phyloP scores from a whole-genome alignment of 2,888 invertebrate species.

The Calameuta idolon region DNA sequence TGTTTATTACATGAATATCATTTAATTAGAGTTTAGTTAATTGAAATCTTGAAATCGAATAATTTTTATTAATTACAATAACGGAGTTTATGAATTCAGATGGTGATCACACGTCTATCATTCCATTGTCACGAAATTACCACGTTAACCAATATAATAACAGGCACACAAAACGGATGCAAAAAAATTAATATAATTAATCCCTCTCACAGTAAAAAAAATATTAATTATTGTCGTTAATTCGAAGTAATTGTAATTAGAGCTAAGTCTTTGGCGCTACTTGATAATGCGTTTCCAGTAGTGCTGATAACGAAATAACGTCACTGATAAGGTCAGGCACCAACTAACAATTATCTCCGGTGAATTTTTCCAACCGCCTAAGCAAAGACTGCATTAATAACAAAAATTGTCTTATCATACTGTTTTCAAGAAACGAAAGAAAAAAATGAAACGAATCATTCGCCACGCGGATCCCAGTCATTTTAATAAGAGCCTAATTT shows the following conservation, averaged over 20 bases:
- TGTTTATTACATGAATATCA: neutral
- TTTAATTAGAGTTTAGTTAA: neutral
- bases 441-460: neutral
- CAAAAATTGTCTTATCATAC: neutral
- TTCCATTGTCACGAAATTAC: neutral
- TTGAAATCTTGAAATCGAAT: neutral
- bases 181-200: neutral
- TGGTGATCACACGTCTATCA: neutral
- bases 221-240: neutral
- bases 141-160: neutral
- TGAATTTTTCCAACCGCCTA: neutral
- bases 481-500: neutral
- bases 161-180: neutral
- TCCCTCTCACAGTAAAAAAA: neutral
- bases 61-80: neutral
- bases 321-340: neutral
- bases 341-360: neutral
- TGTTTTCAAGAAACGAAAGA: neutral
- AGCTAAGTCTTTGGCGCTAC: neutral
- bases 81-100: neutral
- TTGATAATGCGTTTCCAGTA: neutral
- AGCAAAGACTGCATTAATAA: neutral
- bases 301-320: neutral
- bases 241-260: slow-evolving; percentile 2
- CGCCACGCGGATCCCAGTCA: neutral